These are phyloP conservation scores for Argya squamiceps DNA, from an alignment of 2,797 vertebrate species.

Conservation along the genomic window DNA sequence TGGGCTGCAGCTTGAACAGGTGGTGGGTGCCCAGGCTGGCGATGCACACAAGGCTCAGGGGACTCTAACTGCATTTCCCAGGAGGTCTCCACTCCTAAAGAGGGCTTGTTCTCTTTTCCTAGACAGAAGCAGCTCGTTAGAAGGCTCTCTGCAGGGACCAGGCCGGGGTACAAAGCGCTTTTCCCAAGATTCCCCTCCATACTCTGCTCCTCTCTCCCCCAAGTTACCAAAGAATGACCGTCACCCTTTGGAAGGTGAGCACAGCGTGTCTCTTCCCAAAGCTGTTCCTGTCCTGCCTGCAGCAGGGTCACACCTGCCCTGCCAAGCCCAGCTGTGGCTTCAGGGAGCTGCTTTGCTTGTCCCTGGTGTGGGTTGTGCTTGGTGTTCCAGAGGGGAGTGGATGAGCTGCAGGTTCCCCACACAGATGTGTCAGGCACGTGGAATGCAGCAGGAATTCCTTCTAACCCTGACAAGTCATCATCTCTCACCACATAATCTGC, in stretches of 20 bases:
- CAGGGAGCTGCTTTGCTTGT: neutral
- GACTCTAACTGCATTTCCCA: neutral
- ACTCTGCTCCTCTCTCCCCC: constrained; percentile 79
- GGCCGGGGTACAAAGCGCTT: constrained; percentile 84
- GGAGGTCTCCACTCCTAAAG: constrained; percentile 29
- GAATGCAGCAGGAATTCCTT: neutral
- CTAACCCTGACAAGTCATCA: neutral
- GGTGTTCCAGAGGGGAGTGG: neutral
- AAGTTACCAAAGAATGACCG: constrained; percentile 85
- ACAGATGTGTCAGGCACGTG: neutral
- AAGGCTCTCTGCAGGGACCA: constrained; percentile 78
- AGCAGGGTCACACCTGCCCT: neutral
- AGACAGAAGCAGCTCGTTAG: constrained; percentile 82
- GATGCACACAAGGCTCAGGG: neutral
- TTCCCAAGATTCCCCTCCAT: constrained; percentile 80
- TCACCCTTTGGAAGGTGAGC: constrained; percentile 85
- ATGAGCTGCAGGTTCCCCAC: neutral
- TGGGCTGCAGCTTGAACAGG: neutral
- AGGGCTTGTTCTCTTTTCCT: constrained; percentile 76
- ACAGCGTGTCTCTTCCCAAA: constrained; percentile 36
- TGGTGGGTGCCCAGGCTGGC: neutral
- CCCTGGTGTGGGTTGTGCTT: neutral
- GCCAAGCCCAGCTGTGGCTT: neutral
- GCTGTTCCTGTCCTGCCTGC: neutral
- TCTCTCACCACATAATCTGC: neutral